Base-by-base conservation (phyloP, 1,140 invertebrate genomes). In the Drosophila melanogaster region DNA sequence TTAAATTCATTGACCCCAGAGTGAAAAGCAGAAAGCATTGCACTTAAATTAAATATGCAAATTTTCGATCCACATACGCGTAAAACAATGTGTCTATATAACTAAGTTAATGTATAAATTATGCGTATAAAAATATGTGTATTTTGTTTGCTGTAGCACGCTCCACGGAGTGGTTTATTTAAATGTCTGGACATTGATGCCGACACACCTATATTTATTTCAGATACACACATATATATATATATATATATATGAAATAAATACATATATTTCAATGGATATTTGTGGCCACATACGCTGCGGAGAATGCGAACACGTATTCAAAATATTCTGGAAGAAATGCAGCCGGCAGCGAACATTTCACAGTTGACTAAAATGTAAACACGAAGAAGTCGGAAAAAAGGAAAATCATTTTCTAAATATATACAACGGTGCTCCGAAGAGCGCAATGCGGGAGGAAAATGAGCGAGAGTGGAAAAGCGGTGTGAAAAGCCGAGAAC, bases 391-490 rank as follows among this genome's bases (percentile, higher is more conserved):
- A 61, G 61, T 79, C 62, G 51, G 56, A 87, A 74, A 86, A 87
- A 83, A 59, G 61, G 67, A 87, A 85, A 86, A 87, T 86, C 83
- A 86, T 87, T 62, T 87, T 86, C 83, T 86, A 86, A 86, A 65
- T 83, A 86, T 86, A 86, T n/a, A 83, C 62, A 76, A 79, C 35
- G 67, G 33, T 46, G 35, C 75, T 85, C 66, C 26, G 7, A 38
- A 84, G 79, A 66, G 56, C 26, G 22, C 35, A 22, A 41, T 24
- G 30, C 33, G 50, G 47, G 37, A 22, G 38, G 50, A 22, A 61
- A 3, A 17, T 26, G 44, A 60, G 44, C 60, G 41, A 15, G 24
- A 46, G 41, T 43, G 51, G 30, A 30, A 43, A 22, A 38, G 56
- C n/a, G 38, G 19, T 24, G 30, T 26, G 8, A 56, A 72, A 24